A percentile compares a stretch with the other conserved stretches of the same genome.
phyloP scores from a whole-genome alignment of 2,113 vertebrate genomes.

The Plotosus lineatus region DNA sequence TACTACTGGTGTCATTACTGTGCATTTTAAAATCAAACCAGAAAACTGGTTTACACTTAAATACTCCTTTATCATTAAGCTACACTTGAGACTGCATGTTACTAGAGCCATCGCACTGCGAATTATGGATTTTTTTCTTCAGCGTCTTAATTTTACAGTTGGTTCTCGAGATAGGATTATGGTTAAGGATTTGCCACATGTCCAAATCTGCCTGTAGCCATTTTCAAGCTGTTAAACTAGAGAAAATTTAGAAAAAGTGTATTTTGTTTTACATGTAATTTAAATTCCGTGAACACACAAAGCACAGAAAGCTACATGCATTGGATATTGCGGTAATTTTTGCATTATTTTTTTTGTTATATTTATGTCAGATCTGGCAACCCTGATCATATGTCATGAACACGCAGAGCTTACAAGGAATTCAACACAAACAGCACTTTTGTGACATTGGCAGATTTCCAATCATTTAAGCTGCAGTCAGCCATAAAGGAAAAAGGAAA shows the following conservation, averaged over 20 bases:
- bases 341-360: not conserved
- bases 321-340: not conserved
- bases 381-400: not conserved
- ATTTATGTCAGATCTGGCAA: not conserved
- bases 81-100: not conserved
- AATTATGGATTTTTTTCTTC: not conserved
- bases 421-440: slow-evolving; percentile 4
- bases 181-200: not conserved
- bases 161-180: not conserved
- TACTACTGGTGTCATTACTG: not conserved
- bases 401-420: slow-evolving; percentile 2
- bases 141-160: not conserved
- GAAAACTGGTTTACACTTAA: not conserved
- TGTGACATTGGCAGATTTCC: slow-evolving; percentile 7
- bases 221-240: not conserved
- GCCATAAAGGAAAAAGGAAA: not conserved
- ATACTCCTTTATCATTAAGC: not conserved
- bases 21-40: not conserved
- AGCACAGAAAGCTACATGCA: too few species aligned
- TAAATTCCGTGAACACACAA: not conserved
- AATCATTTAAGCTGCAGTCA: not conserved
- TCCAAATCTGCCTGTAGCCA: not conserved
- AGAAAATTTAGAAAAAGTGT: not conserved
- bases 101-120: not conserved
- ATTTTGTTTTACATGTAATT: not conserved